These are phyloP conservation scores for Serinus canaria DNA, from an alignment of 2,113 vertebrate species.

Conservation along the genomic window DNA sequence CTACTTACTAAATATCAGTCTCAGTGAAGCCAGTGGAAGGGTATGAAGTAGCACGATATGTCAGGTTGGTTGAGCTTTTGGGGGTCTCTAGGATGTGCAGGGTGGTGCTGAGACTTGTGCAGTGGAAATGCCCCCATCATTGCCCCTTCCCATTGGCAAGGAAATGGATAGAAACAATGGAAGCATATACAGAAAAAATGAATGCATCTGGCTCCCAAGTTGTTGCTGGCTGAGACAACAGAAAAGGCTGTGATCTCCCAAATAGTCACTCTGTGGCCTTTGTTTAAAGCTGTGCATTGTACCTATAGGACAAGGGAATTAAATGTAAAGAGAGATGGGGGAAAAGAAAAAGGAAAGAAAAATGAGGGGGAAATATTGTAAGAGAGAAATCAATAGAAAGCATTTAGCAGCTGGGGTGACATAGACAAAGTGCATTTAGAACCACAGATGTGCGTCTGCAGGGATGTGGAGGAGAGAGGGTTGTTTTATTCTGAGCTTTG, in stretches of 20 bases:
- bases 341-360: not conserved
- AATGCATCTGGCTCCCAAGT: not conserved
- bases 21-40: not conserved
- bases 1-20: not conserved
- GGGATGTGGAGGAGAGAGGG: not conserved
- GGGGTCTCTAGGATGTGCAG: not conserved
- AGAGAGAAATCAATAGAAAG: constrained; percentile 49
- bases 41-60: not conserved
- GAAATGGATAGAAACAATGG: not conserved
- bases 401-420: constrained; percentile 51
- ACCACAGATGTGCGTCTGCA: not conserved
- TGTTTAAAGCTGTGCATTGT: not conserved
- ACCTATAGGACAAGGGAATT: not conserved
- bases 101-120: not conserved
- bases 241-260: not conserved
- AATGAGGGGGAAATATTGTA: not conserved
- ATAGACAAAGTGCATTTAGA: constrained; percentile 41
- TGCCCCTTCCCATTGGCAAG: not conserved
- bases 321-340: not conserved
- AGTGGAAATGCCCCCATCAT: not conserved
- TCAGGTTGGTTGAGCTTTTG: not conserved
- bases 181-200: not conserved
- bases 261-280: not conserved
- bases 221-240: not conserved
- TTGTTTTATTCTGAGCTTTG: constrained; percentile 17